A percentile compares a stretch with the other conserved stretches of the same genome.
Evolutionary conservation across 2,888 invertebrate genomes (phyloP).

Genomic region (Acrocera orbiculus): DNA sequence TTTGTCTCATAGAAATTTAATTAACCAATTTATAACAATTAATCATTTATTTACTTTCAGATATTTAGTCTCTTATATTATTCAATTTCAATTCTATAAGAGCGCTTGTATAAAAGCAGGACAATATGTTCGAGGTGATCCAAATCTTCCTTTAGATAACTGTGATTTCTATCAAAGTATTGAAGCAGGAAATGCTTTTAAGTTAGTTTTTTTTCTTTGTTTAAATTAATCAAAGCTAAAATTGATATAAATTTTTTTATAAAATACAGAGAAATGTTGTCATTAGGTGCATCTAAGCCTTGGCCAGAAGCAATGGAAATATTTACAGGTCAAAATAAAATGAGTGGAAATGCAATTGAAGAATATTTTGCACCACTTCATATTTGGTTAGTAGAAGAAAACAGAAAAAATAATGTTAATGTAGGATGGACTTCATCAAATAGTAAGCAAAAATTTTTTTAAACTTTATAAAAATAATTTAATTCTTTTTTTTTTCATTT

Average conservation of each 20-base stretch:
- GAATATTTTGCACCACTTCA: conserved; percentile 66
- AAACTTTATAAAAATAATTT: conserved; percentile 1
- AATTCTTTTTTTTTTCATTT: conserved; percentile 9
- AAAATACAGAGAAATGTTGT: conserved; percentile 42
- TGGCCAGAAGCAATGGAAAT: conserved; percentile 77
- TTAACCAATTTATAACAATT: background rate
- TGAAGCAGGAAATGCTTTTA: conserved; percentile 55
- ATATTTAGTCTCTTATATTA: conserved; percentile 60
- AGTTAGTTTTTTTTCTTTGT: conserved; percentile 30
- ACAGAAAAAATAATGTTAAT: conserved; percentile 44
- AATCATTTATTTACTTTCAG: background rate
- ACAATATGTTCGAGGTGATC: conserved; percentile 51
- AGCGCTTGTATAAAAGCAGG: conserved; percentile 57
- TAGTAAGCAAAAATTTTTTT: conserved; percentile 18
- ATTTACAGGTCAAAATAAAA: conserved; percentile 55
- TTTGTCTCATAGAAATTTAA: background rate
- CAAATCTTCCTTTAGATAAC: conserved; percentile 52
- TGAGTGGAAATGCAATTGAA: conserved; percentile 57
- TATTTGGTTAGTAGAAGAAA: conserved; percentile 56
- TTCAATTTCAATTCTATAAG: conserved; percentile 64
- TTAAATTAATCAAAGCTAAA: background rate
- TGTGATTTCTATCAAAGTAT: conserved; percentile 73
- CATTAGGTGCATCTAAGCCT: conserved; percentile 53
- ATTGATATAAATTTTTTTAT: background rate
- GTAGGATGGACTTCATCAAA: conserved; percentile 41